phyloP scores from a whole-genome alignment of 2,113 vertebrate genomes.

The Salvator merianae region DNA sequence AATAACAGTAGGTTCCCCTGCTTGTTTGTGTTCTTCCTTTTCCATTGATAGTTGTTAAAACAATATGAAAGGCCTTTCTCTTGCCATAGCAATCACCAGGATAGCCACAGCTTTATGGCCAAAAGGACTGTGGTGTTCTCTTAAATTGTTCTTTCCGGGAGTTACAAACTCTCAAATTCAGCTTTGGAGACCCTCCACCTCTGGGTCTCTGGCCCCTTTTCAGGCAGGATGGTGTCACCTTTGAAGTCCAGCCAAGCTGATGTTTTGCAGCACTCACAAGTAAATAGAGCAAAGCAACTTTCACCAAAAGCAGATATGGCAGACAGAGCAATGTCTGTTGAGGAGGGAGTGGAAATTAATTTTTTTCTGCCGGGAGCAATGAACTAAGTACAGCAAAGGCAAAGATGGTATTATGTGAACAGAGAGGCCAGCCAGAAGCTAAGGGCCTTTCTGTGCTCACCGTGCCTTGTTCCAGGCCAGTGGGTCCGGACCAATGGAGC shows the following conservation, averaged over 20 bases:
- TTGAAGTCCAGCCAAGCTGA: slow-evolving; percentile 2
- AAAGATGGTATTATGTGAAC: neutral
- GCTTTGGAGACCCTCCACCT: neutral
- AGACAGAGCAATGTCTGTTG: neutral
- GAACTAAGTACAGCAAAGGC: slow-evolving; percentile 32
- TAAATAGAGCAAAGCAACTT: neutral
- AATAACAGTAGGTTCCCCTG: neutral
- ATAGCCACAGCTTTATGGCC: neutral
- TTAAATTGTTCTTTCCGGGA: neutral
- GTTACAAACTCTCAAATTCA: neutral
- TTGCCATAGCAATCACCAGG: neutral
- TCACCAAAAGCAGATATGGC: neutral
- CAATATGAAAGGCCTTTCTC: neutral
- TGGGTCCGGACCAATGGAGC: too few relatives aligned
- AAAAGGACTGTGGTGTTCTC: neutral
- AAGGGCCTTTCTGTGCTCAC: neutral
- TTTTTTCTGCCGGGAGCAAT: slow-evolving; percentile 36
- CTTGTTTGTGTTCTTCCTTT: neutral
- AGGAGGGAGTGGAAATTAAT: slow-evolving; percentile 50
- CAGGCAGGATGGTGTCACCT: neutral
- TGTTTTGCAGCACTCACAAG: neutral
- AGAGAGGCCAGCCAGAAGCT: slow-evolving; percentile 45
- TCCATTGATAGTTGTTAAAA: neutral
- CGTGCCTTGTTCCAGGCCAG: too few relatives aligned
- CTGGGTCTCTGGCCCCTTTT: neutral